These are phyloP conservation scores for Drosophila mimica DNA, from an alignment of 2,888 invertebrate genomes.

Conservation along the genomic window DNA sequence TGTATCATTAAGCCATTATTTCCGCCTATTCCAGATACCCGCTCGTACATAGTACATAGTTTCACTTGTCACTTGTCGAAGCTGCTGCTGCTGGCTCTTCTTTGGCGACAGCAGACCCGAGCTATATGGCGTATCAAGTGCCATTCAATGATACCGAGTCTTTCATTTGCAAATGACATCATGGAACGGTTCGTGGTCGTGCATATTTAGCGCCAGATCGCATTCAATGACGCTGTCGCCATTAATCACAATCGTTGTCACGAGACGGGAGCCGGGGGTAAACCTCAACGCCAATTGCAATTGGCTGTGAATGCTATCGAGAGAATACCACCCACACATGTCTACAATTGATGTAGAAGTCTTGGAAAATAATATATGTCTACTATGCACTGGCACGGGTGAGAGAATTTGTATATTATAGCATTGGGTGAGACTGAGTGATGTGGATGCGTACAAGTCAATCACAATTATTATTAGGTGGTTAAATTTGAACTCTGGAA, in stretches of 20 bases:
- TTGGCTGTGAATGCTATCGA: constrained; percentile 38
- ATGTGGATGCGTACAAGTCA: constrained; percentile 50
- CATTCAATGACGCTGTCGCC: constrained; percentile 73
- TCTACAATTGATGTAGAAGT: constrained; percentile 9
- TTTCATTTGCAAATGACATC: constrained; percentile 63
- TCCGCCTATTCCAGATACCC: constrained; percentile 64
- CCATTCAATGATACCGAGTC: constrained; percentile 48
- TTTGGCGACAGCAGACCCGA: constrained; percentile 41
- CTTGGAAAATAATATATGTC: constrained; percentile 28
- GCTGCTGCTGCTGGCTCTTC: constrained; percentile 5
- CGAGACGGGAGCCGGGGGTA: constrained; percentile 12
- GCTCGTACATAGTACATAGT: constrained; percentile 46
- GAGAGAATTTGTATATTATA: constrained; percentile 50
- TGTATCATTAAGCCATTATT: constrained; percentile 77
- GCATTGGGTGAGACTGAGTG: constrained; percentile 47
- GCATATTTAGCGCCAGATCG: constrained; percentile 70
- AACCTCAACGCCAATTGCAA: constrained; percentile 59
- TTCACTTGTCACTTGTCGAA: constrained; percentile 64
- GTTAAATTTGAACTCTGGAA: background rate
- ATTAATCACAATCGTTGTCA: constrained; percentile 74
- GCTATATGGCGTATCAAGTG: constrained; percentile 57
- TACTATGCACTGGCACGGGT: constrained; percentile 58
- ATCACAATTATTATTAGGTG: constrained; percentile 41
- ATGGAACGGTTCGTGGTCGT: constrained; percentile 54
- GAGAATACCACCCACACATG: constrained; percentile 52